Conservation (phyloP, 2,888 invertebrate species). For the Tipula helvola region DNA sequence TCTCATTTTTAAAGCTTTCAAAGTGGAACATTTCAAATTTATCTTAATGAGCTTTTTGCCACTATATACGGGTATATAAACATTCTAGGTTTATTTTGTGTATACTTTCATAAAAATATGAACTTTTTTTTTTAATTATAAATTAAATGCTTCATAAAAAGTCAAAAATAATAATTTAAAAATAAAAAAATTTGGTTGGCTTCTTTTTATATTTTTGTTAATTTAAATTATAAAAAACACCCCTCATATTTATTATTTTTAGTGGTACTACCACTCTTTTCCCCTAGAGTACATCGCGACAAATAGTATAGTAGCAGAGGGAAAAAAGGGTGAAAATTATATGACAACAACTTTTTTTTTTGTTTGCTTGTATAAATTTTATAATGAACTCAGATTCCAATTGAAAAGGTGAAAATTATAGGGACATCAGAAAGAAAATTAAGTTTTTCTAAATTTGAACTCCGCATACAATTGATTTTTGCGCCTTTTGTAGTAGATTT, state of each 20-base stretch:
- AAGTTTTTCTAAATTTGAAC: neutral
- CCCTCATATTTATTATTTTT: neutral
- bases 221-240: neutral
- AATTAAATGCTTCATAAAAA: neutral
- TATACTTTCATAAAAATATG: neutral
- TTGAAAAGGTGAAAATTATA: neutral
- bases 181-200: neutral
- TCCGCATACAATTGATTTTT: neutral
- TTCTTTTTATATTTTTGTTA: neutral
- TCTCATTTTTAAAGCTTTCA: neutral
- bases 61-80: neutral
- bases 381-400: neutral
- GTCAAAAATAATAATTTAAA: neutral
- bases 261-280: neutral
- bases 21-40: neutral
- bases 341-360: neutral
- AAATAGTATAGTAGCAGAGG: neutral
- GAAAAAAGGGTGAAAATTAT: neutral
- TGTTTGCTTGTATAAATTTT: too few relatives aligned
- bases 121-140: neutral
- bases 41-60: neutral
- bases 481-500: too few relatives aligned
- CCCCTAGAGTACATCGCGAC: neutral
- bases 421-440: neutral
- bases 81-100: neutral